A percentile compares a stretch with the other conserved stretches of the same genome.
Conservation (phyloP, 1,140 invertebrate species). For the Drosophila suzukii region DNA sequence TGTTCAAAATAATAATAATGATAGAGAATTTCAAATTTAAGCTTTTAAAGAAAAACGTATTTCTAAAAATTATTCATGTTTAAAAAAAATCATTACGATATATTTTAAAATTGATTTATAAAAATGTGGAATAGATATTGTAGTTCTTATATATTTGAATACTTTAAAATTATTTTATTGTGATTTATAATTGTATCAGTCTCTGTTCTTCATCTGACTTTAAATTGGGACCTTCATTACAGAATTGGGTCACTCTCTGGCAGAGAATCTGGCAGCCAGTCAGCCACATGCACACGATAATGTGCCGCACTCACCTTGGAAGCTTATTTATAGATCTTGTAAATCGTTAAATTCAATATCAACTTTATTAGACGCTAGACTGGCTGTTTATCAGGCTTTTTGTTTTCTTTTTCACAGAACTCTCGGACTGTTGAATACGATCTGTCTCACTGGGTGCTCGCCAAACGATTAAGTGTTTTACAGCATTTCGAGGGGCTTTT, state of each 20-base stretch:
- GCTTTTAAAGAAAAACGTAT: too few species aligned
- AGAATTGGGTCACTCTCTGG: background rate
- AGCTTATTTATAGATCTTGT: conserved; percentile 55
- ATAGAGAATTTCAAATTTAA: too few species aligned
- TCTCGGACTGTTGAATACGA: conserved; percentile 31
- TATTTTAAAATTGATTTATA: too few species aligned
- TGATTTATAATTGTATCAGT: background rate
- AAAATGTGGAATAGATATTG: too few species aligned
- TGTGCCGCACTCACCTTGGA: conserved; percentile 60
- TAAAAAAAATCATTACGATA: too few species aligned
- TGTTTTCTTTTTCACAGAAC: conserved; percentile 14
- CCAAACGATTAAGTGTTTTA: conserved; percentile 64
- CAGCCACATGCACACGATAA: conserved; percentile 1
- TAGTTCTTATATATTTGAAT: too few species aligned
- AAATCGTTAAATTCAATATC: conserved; percentile 55
- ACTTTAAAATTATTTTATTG: background rate
- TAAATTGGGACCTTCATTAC: background rate
- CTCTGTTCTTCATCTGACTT: background rate
- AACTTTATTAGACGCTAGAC: conserved; percentile 38
- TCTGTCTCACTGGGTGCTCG: conserved; percentile 30
- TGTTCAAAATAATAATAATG: too few species aligned
- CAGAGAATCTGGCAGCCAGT: background rate
- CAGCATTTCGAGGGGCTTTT: conserved; percentile 52
- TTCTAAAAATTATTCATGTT: too few species aligned
- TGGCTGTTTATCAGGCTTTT: conserved; percentile 22